Base-by-base conservation (phyloP, 2,888 invertebrate species). In the Stenchaetothrips biformis region DNA sequence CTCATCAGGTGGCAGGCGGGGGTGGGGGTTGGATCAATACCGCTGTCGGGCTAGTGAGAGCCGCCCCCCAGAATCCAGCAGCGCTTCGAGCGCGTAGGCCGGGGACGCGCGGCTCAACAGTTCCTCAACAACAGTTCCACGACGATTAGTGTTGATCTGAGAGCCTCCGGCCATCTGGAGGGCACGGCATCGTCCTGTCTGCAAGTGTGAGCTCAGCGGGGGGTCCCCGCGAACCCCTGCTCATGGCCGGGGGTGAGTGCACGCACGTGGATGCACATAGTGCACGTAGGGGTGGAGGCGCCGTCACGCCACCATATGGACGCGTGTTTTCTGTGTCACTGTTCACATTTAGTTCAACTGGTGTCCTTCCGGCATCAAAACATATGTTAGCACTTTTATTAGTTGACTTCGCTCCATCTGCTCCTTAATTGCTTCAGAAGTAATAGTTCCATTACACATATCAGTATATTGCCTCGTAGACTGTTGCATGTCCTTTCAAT, bases 1-100 rank as follows among this genome's bases (percentile, higher is more conserved):
- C 67, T 21, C 67, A 74, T 74, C 67, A 74, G 67, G 67, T 74
- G 67, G 67, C 21, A 74, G 67, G 67, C 9, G 25, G 67, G 11
- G 25, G 37, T 37, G 37, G 37, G 67, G 21, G 9, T 11, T 25
- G 21, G 67, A 74, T 74, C 67, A 74, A 74, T 74, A 74, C 59
- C 18, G 59, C 59, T 13, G 59, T 16, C 9, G 59, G 59, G 59
- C 13, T 59, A 16, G 25, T 1, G 53, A 16, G 53, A 9, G 16
- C 53, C 13, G 53, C 53, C 9, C 53, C 53, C 37, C 37, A 37
- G 37, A 37, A 37, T 37, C 37, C 37, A 37, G 37, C 37, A 37
- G 37, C 37, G 37, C 37, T 37, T 37, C 37, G 1, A 37, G 37
- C 37, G 37, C 37, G 4, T 4, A 37, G 37, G 37, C 2, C 37